Evolutionary conservation across 1,140 invertebrate genomes (phyloP).

Genomic region (Ctenoplectra terminalis): DNA sequence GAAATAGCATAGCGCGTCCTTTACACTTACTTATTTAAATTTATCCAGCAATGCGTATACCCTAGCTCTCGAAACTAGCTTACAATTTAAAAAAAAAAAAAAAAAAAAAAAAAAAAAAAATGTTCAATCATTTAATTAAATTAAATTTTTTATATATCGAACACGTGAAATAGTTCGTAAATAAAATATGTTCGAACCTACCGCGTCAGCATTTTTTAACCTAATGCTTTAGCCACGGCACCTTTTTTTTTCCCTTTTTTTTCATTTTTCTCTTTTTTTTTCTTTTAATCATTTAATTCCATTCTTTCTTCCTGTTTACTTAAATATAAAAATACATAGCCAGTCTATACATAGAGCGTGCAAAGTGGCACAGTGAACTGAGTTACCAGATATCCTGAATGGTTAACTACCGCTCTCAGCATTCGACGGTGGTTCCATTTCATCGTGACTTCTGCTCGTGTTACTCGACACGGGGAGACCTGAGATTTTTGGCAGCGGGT

Average conservation of each 20-base stretch:
- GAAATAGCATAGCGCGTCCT: conserved; percentile 15
- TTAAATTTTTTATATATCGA: conserved; percentile 8
- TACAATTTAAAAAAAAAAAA: conserved; percentile 15
- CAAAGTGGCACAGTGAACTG: conserved; percentile 82
- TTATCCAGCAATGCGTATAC: not conserved
- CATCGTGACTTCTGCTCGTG: conserved; percentile 76
- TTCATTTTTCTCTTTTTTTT: conserved; percentile 44
- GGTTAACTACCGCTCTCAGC: conserved; percentile 81
- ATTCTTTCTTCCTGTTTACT: conserved; percentile 72
- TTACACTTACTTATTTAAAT: conserved; percentile 15
- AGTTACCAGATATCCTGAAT: conserved; percentile 77
- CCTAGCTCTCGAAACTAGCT: conserved; percentile 12
- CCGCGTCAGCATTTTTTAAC: conserved; percentile 24
- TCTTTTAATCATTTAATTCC: conserved; percentile 58
- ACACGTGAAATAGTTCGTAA: conserved; percentile 2
- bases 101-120: not conserved
- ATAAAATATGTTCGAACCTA: conserved; percentile 32
- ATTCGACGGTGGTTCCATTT: conserved; percentile 75
- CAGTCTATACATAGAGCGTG: conserved; percentile 83
- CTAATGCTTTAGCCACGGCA: conserved; percentile 72
- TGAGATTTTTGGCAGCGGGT: conserved; percentile 79
- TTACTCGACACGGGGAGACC: conserved; percentile 76
- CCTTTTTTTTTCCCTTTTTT: conserved; percentile 63
- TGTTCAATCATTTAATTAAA: not conserved
- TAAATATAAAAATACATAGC: conserved; percentile 84